Evolutionary conservation across 2,888 invertebrate genomes (phyloP).

Genomic region (Ophion slaviceki): DNA sequence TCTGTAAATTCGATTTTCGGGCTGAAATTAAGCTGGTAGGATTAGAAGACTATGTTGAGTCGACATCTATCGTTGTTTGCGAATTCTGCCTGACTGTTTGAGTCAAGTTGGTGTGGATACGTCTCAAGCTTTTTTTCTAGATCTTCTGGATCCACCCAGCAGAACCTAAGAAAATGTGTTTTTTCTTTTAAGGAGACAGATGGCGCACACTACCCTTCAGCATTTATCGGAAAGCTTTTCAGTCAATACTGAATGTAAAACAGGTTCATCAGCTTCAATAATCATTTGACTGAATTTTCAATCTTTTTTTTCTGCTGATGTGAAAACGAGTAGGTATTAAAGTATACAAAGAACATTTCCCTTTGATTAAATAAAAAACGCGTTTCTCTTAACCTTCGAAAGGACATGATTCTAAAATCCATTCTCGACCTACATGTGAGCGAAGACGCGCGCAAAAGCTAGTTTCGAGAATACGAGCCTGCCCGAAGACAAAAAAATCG

Average conservation of each 20-base stretch:
- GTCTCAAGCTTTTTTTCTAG: not conserved
- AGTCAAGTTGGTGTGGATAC: not conserved
- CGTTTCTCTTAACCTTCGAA: not conserved
- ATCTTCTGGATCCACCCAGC: not conserved
- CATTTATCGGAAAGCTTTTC: not conserved
- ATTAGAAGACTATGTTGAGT: too few species aligned
- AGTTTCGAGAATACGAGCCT: too few species aligned
- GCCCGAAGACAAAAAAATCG: too few species aligned
- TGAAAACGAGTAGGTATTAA: not conserved
- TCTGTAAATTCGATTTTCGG: too few species aligned
- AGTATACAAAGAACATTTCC: not conserved
- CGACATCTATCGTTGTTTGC: not conserved
- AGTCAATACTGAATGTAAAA: not conserved
- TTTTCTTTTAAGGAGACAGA: too few species aligned
- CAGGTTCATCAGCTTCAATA: not conserved
- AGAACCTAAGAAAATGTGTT: not conserved
- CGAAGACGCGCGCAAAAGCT: too few species aligned
- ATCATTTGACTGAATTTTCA: not conserved
- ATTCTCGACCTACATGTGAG: too few species aligned
- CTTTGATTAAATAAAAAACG: not conserved
- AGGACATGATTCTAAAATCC: too few species aligned
- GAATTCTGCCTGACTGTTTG: not conserved
- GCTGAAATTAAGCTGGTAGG: too few species aligned
- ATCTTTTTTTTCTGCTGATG: not conserved
- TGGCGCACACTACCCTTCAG: not conserved